Percentiles rank a stretch among this genome's conserved stretches.
Evolutionary conservation across 2,113 vertebrate genomes (phyloP).

Genomic region (Aythya baeri): DNA sequence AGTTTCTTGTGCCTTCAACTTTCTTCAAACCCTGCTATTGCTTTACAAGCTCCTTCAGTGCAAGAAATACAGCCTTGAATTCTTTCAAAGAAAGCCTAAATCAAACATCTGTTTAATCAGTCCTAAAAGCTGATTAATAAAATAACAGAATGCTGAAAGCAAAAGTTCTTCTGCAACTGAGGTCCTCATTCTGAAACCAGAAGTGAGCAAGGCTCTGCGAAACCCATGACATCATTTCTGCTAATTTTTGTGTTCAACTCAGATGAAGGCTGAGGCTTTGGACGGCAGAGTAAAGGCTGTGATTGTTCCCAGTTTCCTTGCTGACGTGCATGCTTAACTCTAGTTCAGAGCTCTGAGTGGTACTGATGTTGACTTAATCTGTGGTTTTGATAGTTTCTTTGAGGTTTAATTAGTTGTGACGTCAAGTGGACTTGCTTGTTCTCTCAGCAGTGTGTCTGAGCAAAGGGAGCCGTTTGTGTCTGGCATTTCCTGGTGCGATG

Average conservation of each 20-base stretch:
- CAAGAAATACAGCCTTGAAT: neutral
- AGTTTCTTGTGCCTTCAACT: neutral
- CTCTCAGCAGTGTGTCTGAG: neutral
- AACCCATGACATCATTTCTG: neutral
- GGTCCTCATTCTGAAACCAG: neutral
- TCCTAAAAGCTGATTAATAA: neutral
- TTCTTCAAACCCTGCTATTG: neutral
- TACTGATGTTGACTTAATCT: neutral
- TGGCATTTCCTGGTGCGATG: neutral
- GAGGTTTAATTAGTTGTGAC: neutral
- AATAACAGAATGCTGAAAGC: neutral
- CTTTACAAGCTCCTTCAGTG: neutral
- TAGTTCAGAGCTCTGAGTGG: neutral
- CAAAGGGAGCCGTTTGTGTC: neutral
- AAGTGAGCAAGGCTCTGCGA: rapidly evolving
- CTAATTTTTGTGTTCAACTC: neutral
- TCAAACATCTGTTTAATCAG: neutral
- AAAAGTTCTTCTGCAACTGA: neutral
- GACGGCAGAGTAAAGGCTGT: neutral
- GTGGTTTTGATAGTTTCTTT: neutral
- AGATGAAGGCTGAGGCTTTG: rapidly evolving
- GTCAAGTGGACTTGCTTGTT: neutral
- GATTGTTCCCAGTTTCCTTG: rapidly evolving
- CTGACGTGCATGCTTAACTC: rapidly evolving
- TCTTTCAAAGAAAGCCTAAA: neutral